phyloP scores from a whole-genome alignment of 2,113 vertebrate species.

The Chionodraco myersi region DNA sequence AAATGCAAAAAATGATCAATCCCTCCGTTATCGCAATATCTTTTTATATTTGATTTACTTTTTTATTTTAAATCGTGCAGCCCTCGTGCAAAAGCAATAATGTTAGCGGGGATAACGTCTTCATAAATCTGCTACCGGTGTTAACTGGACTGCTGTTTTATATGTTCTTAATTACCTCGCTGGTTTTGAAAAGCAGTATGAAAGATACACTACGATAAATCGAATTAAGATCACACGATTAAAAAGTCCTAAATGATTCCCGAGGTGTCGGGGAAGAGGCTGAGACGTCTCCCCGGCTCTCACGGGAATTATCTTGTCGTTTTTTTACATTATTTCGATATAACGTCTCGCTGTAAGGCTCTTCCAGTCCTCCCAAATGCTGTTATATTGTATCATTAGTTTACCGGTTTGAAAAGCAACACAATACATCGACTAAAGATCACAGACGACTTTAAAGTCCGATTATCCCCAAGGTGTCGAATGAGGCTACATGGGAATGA shows the following conservation, averaged over 20 bases:
- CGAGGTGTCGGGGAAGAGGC: no score
- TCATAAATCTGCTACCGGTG: constrained; percentile 15
- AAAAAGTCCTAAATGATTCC: constrained; percentile 11
- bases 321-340: neutral
- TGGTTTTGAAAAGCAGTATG: constrained; percentile 38
- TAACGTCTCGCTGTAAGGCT: neutral
- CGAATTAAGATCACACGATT: constrained; percentile 31
- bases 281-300: constrained; percentile 29
- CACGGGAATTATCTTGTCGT: constrained; percentile 41
- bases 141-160: constrained; percentile 22
- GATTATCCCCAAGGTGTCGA: no score
- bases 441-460: no score
- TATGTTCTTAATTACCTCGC: neutral
- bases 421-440: no score
- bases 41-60: no score
- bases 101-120: constrained; percentile 23
- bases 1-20: no score
- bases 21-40: no score
- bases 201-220: constrained; percentile 24
- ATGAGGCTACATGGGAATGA: neutral
- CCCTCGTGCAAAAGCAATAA: constrained; percentile 70
- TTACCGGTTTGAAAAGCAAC: no score
- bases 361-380: constrained; percentile 11
- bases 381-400: no score
- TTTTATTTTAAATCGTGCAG: no score